A percentile compares a stretch with the other conserved stretches of the same genome.
phyloP scores from a whole-genome alignment of 1,140 invertebrate genomes.

The Cydia fagiglandana region DNA sequence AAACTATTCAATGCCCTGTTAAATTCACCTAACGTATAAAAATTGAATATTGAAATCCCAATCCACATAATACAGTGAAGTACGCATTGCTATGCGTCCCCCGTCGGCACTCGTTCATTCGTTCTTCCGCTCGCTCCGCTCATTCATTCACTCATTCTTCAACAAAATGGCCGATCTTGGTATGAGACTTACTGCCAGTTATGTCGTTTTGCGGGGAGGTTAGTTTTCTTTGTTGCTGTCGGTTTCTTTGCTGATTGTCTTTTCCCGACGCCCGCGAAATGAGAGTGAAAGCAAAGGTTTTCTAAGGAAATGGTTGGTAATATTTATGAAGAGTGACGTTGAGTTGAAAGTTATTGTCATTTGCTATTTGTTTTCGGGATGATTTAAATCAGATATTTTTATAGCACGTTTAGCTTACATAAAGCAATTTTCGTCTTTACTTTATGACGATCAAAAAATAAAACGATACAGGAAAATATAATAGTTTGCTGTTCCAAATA shows the following conservation, averaged over 20 bases:
- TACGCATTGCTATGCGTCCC: constrained; percentile 24
- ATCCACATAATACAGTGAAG: constrained; percentile 20
- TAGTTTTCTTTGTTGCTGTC: constrained; percentile 6
- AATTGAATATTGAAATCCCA: constrained; percentile 26
- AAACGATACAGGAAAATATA: too few species aligned
- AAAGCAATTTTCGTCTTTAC: too few species aligned
- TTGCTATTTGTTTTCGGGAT: background rate
- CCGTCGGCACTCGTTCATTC: constrained; percentile 19
- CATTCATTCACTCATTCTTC: constrained; percentile 16
- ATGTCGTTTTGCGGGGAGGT: background rate
- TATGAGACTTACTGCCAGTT: background rate
- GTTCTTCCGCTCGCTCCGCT: constrained; percentile 10
- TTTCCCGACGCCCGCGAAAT: constrained; percentile 12
- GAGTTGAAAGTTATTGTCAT: background rate
- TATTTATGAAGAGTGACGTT: background rate
- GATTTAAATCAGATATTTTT: background rate
- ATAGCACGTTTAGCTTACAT: background rate
- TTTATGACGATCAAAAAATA: too few species aligned
- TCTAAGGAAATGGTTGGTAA: background rate
- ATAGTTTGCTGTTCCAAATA: too few species aligned
- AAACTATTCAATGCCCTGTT: background rate
- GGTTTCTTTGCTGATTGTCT: constrained; percentile 22
- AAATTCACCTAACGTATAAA: constrained; percentile 20
- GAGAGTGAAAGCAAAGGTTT: constrained; percentile 14
- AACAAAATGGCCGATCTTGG: constrained; percentile 1